Conservation (phyloP, 2,113 vertebrate genomes). For the Camelus dromedarius region DNA sequence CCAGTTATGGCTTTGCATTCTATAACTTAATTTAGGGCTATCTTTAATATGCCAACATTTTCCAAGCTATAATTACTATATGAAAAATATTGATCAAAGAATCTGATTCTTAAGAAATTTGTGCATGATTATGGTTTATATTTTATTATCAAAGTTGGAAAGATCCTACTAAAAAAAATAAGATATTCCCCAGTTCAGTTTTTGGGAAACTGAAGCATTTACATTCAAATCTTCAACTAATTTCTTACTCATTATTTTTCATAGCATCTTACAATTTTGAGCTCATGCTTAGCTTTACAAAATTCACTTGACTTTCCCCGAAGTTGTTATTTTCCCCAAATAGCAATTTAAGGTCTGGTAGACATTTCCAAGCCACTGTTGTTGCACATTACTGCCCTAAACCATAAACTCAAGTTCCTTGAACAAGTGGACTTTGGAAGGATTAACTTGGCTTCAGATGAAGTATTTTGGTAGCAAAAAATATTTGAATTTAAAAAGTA, state of each 20-base stretch:
- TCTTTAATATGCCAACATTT: neutral
- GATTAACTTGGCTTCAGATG: neutral
- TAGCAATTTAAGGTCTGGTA: neutral
- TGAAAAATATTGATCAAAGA: neutral
- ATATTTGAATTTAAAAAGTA: neutral
- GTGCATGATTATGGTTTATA: neutral
- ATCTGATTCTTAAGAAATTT: slow-evolving; percentile 6
- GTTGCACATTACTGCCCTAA: neutral
- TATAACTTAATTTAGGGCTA: neutral
- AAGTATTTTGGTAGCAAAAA: slow-evolving; percentile 24
- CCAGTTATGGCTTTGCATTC: neutral
- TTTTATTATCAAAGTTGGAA: slow-evolving; percentile 5
- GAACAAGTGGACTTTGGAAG: neutral
- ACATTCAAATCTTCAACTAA: neutral
- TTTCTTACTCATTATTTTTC: neutral
- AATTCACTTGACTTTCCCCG: neutral
- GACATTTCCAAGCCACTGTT: neutral
- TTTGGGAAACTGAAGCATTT: neutral
- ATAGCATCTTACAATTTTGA: neutral
- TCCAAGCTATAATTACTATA: neutral
- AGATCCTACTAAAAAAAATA: neutral
- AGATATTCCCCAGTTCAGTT: neutral
- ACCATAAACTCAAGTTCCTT: neutral
- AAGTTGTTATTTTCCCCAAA: neutral
- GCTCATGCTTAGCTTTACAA: neutral